phyloP scores from a whole-genome alignment of 2,888 invertebrate species.

The Harpalus rubripes region DNA sequence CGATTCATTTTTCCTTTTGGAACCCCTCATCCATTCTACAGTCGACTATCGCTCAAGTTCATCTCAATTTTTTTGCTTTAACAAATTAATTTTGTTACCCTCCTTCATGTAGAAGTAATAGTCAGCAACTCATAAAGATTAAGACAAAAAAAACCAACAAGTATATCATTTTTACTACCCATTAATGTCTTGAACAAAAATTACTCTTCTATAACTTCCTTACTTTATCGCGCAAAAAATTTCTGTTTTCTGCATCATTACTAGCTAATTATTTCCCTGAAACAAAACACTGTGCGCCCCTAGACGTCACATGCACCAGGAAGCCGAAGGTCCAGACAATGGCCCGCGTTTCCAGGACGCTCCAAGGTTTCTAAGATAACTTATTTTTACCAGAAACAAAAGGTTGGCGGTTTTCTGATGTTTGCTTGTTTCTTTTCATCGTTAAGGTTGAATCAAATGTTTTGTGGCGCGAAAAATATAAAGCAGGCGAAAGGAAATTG shows the following conservation, averaged over 20 bases:
- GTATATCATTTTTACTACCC: background rate
- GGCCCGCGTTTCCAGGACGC: background rate
- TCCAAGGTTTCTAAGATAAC: conserved; percentile 2
- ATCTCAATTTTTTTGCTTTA: no score
- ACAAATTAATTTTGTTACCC: no score
- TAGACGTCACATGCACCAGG: conserved; percentile 6
- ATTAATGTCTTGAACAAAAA: background rate
- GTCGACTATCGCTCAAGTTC: no score
- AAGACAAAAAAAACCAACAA: background rate
- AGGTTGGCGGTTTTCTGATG: background rate
- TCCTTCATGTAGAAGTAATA: no score
- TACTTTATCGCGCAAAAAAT: background rate
- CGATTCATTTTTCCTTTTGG: no score
- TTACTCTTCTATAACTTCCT: background rate
- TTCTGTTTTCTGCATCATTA: conserved; percentile 20
- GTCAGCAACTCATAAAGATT: no score
- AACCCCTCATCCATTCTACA: no score
- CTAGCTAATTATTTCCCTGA: conserved; percentile 4
- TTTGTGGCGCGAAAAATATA: background rate
- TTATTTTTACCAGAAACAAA: conserved; percentile 16
- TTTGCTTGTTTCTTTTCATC: conserved; percentile 36
- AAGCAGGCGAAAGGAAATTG: no score
- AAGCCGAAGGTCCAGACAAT: conserved; percentile 1
- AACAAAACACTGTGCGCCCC: background rate
- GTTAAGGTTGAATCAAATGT: conserved; percentile 4